Evolutionary conservation across 1,140 invertebrate genomes (phyloP).

Genomic region (Aphidius ervi): DNA sequence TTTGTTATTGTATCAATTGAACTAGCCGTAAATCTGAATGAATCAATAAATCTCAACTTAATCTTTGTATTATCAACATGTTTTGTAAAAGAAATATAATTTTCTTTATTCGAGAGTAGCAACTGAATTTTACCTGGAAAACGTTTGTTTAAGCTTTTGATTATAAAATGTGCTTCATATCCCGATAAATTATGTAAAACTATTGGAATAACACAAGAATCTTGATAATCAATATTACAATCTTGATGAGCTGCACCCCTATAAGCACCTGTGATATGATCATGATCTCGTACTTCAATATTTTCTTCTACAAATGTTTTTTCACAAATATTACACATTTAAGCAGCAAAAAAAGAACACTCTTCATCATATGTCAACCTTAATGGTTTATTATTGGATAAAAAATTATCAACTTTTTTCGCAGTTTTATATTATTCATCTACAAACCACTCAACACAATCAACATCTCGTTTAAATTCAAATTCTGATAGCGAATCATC

Average conservation of each 20-base stretch:
- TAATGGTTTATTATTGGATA: neutral
- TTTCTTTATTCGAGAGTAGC: slow-evolving; percentile 30
- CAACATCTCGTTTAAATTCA: slow-evolving; percentile 26
- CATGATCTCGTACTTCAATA: slow-evolving; percentile 8
- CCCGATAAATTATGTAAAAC: slow-evolving; percentile 25
- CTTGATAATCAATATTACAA: slow-evolving; percentile 42
- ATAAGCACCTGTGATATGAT: slow-evolving; percentile 35
- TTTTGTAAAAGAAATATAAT: too few relatives aligned
- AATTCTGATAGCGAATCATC: slow-evolving; percentile 34
- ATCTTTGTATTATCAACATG: slow-evolving; percentile 21
- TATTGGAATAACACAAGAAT: slow-evolving; percentile 20
- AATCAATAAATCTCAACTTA: slow-evolving; percentile 32
- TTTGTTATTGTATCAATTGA: slow-evolving; percentile 28
- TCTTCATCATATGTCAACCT: slow-evolving; percentile 3
- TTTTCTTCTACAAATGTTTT: slow-evolving; percentile 12
- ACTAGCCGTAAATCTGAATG: slow-evolving; percentile 27
- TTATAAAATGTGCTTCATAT: slow-evolving; percentile 29
- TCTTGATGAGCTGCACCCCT: slow-evolving; percentile 37
- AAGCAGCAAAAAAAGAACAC: neutral
- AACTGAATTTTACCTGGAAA: slow-evolving; percentile 20
- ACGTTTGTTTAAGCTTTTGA: slow-evolving; percentile 21
- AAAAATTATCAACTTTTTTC: slow-evolving; percentile 20
- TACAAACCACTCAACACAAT: slow-evolving; percentile 31
- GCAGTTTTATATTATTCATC: slow-evolving; percentile 25
- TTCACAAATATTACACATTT: slow-evolving; percentile 37